Evolutionary conservation across 1,140 invertebrate species (phyloP).

Genomic region (Penaeus indicus): DNA sequence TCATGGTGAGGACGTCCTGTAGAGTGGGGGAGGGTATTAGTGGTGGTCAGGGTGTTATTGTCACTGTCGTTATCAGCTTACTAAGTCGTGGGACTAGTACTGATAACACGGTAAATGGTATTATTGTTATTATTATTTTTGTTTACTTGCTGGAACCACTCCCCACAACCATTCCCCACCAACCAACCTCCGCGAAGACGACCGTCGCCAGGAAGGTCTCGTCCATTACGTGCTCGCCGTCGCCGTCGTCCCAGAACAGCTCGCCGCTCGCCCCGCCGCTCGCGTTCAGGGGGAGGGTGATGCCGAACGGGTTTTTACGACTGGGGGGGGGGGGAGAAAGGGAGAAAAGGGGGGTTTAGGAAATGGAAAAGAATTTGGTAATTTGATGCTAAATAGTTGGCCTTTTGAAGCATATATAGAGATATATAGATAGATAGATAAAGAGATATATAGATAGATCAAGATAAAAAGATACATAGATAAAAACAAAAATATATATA

Average conservation of each 20-base stretch:
- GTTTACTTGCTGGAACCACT: no score
- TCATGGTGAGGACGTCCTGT: neutral
- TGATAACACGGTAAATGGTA: no score
- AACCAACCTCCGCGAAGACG: constrained; percentile 21
- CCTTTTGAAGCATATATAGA: no score
- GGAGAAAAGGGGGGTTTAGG: no score
- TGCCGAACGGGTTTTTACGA: constrained; percentile 60
- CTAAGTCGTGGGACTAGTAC: neutral
- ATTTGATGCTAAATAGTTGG: no score
- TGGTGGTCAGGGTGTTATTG: neutral
- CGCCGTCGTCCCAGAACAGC: constrained; percentile 67
- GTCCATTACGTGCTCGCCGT: constrained; percentile 50
- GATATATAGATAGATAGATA: no score
- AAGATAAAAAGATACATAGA: no score
- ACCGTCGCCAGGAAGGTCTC: constrained; percentile 36
- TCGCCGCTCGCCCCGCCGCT: constrained; percentile 47
- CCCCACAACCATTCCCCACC: no score
- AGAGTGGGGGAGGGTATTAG: neutral
- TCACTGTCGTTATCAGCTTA: neutral
- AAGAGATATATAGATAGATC: no score
- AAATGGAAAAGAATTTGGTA: no score
- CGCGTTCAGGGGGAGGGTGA: constrained; percentile 58
- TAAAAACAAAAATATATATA: no score
- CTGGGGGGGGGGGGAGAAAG: constrained; percentile 2
- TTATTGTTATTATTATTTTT: no score